Evolutionary conservation across 2,797 vertebrate genomes (phyloP), one percentile per base, ranked within the genome.

Genomic region (Xenopus petersii): DNA sequence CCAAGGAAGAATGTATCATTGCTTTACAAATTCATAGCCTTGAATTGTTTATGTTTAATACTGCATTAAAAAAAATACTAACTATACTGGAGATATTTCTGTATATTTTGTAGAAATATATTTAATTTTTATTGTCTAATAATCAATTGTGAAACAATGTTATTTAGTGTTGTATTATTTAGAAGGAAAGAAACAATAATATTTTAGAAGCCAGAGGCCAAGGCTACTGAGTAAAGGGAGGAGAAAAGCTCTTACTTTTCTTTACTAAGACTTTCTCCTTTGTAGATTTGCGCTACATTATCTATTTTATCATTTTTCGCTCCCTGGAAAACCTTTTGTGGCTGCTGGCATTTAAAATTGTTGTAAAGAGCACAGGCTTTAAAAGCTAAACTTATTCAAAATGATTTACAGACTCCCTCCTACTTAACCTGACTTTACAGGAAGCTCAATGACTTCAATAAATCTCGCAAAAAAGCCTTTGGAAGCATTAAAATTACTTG

Each of bases 401-500:
- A 67, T 71, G 75, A 77, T 77, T 71, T 62, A 77, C 68, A 55
- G n/a, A 71, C 62, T 62, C 64, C 64, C 21, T 64, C 75, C 75
- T 42, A 47, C 63, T 71, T 67, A 76, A 71, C 74, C 75, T 72
- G 58, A 77, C 75, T 67, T 67, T 72, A 62, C 75, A 67, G 36
- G n/a, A 72, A 70, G 10, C 69, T 67, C 64, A 17, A 21, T 77
- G 69, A 66, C 75, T 77, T 77, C 69, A 77, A 64, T 69, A 69
- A 64, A 73, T 73, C 70, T 73, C 69, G 55, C 42, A 56, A 56
- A 56, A 78, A 59, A 68, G 65, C 65, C 70, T 68, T 78, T 64
- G 58, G 59, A 73, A 73, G 56, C 42, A 73, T 73, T 78, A 78
- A 73, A 78, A 73, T 72, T 54, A 67, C 70, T 78, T 78, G 65